These are phyloP conservation scores for Zhuqinia jingwanae DNA, from an alignment of 2,888 invertebrate genomes.

Conservation along the genomic window DNA sequence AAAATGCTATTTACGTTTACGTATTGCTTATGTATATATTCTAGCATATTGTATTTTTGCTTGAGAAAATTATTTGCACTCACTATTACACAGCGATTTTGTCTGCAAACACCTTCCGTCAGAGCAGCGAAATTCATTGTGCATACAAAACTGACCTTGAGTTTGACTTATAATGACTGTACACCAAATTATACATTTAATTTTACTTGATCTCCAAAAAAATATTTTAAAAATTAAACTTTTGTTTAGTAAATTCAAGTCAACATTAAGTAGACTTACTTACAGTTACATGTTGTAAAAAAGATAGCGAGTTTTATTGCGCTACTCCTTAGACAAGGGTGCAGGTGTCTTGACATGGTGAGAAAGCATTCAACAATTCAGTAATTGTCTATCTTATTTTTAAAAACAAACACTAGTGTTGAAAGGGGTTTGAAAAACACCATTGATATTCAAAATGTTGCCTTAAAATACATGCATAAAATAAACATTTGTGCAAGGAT, in stretches of 20 bases:
- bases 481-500: too few species aligned
- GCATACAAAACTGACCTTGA: constrained; percentile 67
- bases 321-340: not conserved
- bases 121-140: constrained; percentile 77
- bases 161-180: constrained; percentile 1
- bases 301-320: not conserved
- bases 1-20: not conserved
- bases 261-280: too few species aligned
- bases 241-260: too few species aligned
- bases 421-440: too few species aligned
- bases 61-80: not conserved
- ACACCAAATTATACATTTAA: not conserved
- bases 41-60: too few species aligned
- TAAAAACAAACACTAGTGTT: too few species aligned
- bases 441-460: too few species aligned
- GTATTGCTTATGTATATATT: not conserved
- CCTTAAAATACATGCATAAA: too few species aligned
- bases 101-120: constrained; percentile 73
- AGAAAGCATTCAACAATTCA: too few species aligned
- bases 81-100: constrained; percentile 76
- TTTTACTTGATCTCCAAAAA: not conserved
- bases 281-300: constrained; percentile 11
- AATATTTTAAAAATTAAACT: not conserved
- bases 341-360: too few species aligned
- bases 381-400: too few species aligned